Percentiles rank a stretch among this genome's conserved stretches.
Evolutionary conservation across 2,888 invertebrate genomes (phyloP).

Genomic region (Drosophila differens): DNA sequence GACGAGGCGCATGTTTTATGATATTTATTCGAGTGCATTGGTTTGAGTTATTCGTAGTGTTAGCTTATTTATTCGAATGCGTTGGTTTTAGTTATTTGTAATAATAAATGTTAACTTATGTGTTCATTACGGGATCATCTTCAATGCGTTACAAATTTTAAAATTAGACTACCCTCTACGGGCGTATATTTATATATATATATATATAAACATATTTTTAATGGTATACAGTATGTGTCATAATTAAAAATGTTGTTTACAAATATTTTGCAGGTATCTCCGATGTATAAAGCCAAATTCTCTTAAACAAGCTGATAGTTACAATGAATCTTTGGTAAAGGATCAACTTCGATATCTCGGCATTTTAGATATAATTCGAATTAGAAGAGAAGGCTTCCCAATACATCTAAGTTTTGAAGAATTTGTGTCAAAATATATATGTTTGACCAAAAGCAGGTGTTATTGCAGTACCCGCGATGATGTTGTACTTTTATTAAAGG

Average conservation of each 20-base stretch:
- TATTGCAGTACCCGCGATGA: conserved; percentile 71
- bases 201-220: not conserved
- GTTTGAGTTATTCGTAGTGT: no score
- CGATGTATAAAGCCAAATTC: conserved; percentile 97
- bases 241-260: not conserved
- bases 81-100: no score
- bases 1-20: no score
- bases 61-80: no score
- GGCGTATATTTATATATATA: not conserved
- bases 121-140: not conserved
- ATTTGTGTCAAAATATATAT: conserved; percentile 92
- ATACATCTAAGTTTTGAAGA: conserved; percentile 92
- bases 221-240: not conserved
- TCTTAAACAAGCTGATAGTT: conserved; percentile 92
- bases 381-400: conserved; percentile 95
- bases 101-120: no score
- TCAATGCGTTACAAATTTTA: not conserved
- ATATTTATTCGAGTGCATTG: no score
- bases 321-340: conserved; percentile 91
- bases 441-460: conserved; percentile 86
- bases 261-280: conserved; percentile 89
- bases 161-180: not conserved
- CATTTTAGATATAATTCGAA: conserved; percentile 96
- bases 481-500: conserved; percentile 86
- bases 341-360: conserved; percentile 96